Evolutionary conservation across 2,113 vertebrate species (phyloP).

Genomic region (Chamaea fasciata): DNA sequence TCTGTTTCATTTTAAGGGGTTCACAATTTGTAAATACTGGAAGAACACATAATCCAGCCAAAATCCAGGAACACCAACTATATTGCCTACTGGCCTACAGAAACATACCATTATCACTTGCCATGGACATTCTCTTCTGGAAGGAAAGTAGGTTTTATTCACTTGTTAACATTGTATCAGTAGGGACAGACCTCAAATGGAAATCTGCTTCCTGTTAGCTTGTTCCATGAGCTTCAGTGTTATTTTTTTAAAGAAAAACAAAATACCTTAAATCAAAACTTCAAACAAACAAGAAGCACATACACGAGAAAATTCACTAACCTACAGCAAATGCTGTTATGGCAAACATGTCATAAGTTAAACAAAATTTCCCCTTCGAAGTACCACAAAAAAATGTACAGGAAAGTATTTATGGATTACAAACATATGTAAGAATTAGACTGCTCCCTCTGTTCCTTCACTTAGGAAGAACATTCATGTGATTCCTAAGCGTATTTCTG

Average conservation of each 20-base stretch:
- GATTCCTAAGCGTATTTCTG: not conserved
- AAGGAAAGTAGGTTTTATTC: not conserved
- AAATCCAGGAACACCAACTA: not conserved
- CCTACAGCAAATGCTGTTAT: not conserved
- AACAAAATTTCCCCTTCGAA: not conserved
- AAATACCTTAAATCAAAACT: not conserved
- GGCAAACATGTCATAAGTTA: not conserved
- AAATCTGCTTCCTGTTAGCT: not conserved
- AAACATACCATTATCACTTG: not conserved
- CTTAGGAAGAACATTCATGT: not conserved
- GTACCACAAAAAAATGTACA: not conserved
- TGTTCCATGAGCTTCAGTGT: not conserved
- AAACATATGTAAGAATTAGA: not conserved
- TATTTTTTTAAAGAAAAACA: not conserved
- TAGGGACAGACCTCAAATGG: not conserved
- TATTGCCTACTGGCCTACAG: not conserved
- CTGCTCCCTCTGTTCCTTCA: not conserved
- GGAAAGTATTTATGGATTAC: not conserved
- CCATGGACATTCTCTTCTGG: not conserved
- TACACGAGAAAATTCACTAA: not conserved
- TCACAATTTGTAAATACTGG: not conserved
- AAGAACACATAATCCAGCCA: not conserved
- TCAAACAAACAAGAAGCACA: not conserved
- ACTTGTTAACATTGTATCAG: not conserved
- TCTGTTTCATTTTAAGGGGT: not conserved